Evolutionary conservation across 2,888 invertebrate species (phyloP).

Genomic region (Ditula angustiorana): DNA sequence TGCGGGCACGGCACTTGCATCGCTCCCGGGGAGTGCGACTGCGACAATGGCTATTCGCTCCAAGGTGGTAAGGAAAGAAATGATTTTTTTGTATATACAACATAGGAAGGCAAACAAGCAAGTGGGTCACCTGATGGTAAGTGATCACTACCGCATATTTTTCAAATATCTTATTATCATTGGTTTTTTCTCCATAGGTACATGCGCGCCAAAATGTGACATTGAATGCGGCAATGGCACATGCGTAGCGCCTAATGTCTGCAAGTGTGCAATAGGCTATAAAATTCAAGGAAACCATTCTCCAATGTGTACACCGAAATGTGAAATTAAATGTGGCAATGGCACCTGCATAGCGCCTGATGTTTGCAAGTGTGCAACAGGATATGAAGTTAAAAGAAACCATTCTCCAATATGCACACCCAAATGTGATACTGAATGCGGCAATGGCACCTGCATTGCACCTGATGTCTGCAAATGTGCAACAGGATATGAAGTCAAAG

Average conservation of each 20-base stretch:
- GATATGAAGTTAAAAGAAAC: constrained; percentile 36
- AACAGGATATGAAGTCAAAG: constrained; percentile 46
- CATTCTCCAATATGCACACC: constrained; percentile 42
- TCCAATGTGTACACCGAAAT: constrained; percentile 64
- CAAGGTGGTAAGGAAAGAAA: constrained; percentile 53
- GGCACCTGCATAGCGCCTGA: constrained; percentile 76
- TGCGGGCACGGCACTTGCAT: constrained; percentile 54
- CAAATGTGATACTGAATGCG: constrained; percentile 45
- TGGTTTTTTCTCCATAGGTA: neutral
- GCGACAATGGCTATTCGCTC: constrained; percentile 54
- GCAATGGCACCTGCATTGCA: constrained; percentile 48
- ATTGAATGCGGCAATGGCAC: constrained; percentile 77
- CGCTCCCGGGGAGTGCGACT: constrained; percentile 58
- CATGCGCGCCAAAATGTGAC: constrained; percentile 71
- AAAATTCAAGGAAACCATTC: constrained; percentile 48
- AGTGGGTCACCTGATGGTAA: too few relatives aligned
- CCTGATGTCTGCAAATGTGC: constrained; percentile 54
- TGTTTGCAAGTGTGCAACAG: constrained; percentile 69
- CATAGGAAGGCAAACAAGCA: too few relatives aligned
- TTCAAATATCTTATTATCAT: too few relatives aligned
- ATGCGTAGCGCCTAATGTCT: constrained; percentile 77
- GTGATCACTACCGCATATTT: too few relatives aligned
- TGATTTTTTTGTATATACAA: too few relatives aligned
- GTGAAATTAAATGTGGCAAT: constrained; percentile 68
- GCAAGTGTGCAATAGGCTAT: constrained; percentile 74